Conservation (phyloP, 2,888 invertebrate species). For the Cosmia trapezina region DNA sequence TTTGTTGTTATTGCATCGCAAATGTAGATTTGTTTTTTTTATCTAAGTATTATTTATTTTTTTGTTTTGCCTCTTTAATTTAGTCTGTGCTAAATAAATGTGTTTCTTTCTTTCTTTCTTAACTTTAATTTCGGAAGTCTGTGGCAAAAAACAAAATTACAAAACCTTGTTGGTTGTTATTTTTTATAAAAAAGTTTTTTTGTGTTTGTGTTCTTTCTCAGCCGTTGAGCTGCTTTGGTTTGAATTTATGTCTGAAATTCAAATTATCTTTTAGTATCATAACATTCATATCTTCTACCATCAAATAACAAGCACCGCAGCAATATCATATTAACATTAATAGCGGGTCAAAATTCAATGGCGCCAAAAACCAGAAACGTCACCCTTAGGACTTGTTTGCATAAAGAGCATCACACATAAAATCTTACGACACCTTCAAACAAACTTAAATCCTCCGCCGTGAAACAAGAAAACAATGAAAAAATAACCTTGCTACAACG, state of each 20-base stretch:
- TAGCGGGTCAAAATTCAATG: slow-evolving; percentile 87
- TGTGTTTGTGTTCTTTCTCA: too few relatives aligned
- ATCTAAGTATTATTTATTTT: too few relatives aligned
- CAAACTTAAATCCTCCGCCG: slow-evolving; percentile 64
- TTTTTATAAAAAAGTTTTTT: too few relatives aligned
- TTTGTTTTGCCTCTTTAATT: too few relatives aligned
- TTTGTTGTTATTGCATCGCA: too few relatives aligned
- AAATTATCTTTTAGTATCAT: slow-evolving; percentile 48
- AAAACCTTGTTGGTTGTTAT: too few relatives aligned
- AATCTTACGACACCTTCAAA: slow-evolving; percentile 86
- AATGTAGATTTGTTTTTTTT: too few relatives aligned
- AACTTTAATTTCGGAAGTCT: too few relatives aligned
- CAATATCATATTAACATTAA: slow-evolving; percentile 69
- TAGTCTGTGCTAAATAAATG: too few relatives aligned
- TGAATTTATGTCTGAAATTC: slow-evolving; percentile 20
- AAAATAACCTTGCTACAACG: slow-evolving; percentile 54
- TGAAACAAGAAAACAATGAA: slow-evolving; percentile 33
- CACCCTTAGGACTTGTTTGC: slow-evolving; percentile 87
- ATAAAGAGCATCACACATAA: slow-evolving; percentile 87
- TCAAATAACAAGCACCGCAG: slow-evolving; percentile 52
- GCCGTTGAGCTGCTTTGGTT: neutral
- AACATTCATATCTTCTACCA: slow-evolving; percentile 57
- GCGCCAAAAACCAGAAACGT: slow-evolving; percentile 86
- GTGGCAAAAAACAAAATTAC: too few relatives aligned
- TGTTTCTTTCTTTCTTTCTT: too few relatives aligned